Base-by-base conservation (phyloP, 2,888 invertebrate species). In the Nomada ferruginata region DNA sequence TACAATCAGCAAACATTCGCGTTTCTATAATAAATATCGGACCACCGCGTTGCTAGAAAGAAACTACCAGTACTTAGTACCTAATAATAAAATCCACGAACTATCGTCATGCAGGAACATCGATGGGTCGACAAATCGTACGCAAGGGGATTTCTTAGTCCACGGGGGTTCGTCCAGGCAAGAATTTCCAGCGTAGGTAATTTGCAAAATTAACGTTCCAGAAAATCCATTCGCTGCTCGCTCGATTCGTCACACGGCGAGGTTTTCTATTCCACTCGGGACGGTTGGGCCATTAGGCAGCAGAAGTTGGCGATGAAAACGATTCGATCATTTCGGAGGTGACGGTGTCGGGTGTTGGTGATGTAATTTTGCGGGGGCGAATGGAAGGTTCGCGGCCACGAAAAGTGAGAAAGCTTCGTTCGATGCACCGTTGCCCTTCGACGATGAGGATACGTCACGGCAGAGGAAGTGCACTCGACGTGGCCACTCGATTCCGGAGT, bases 371-470 rank as follows among this genome's bases (percentile, higher is more conserved):
- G 55, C 57, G 42, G 0, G 50, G 52, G 47, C 44, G 29, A 23
- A 69, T 70, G 44, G 69, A 69, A 53, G 52, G 69, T 68, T 64
- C 42, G 18, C 60, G 69, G 5, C n/a, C 53, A 36, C 9, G 60
- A 69, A 71, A 77, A 64, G 73, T 68, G 74, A 68, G 76, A 65
- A 75, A 65, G 57, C 23, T 11, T 57, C 61, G 72, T 68, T 59
- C 80, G 65, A 66, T 76, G 83, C 76, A 70, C 50, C 63, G 76
- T 47, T 72, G 63, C 80, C 76, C 83, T 71, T 75, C 82, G 70
- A 74, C 79, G 80, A 82, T 60, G 66, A 42, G 74, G 74, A 81
- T 82, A 76, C 85, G 85, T 85, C 84, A 85, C 79, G 84, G 84
- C 72, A 79, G 75, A 71, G 73, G 73, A 84, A 85, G 85, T 79